Evolutionary conservation across 2,888 invertebrate genomes (phyloP).

Genomic region (Macropis europaea): DNA sequence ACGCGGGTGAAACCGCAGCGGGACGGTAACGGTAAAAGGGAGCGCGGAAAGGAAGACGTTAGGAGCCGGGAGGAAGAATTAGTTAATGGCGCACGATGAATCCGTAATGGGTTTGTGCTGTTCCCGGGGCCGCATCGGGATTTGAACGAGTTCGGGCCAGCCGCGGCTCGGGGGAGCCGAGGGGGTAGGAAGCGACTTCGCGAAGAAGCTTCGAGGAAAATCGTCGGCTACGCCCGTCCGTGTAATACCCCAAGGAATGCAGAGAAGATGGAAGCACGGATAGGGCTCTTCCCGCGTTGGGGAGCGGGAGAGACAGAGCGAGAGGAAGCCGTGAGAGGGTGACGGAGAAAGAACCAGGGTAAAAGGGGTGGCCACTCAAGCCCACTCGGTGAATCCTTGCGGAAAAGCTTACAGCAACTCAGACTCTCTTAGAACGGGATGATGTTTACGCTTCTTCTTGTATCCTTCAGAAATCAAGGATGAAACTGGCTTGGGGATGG

Average conservation of each 20-base stretch:
- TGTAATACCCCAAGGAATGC: conserved; percentile 79
- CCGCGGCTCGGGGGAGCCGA: conserved; percentile 33
- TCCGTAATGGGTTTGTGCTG: conserved; percentile 79
- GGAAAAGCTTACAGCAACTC: conserved; percentile 75
- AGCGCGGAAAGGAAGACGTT: conserved; percentile 72
- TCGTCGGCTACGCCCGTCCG: conserved; percentile 64
- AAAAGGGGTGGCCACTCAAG: conserved; percentile 61
- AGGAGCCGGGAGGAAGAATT: conserved; percentile 76
- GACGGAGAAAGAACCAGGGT: conserved; percentile 33
- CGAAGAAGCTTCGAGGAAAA: conserved; percentile 50
- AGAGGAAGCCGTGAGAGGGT: conserved; percentile 1
- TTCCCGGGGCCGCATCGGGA: conserved; percentile 75
- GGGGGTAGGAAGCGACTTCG: conserved; percentile 32
- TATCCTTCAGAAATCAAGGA: conserved; percentile 28
- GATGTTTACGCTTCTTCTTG: conserved; percentile 65
- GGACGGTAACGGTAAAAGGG: conserved; percentile 54
- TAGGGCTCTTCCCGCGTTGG: conserved; percentile 60
- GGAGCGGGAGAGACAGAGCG: neutral
- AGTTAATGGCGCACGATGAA: conserved; percentile 79
- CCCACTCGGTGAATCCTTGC: conserved; percentile 71
- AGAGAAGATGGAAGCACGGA: conserved; percentile 78
- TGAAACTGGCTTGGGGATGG: neutral
- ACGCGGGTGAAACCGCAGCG: conserved; percentile 41
- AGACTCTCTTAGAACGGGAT: conserved; percentile 72
- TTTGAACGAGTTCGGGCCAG: conserved; percentile 66